phyloP scores from a whole-genome alignment of 2,888 invertebrate genomes.

The Creontiades dilutus region DNA sequence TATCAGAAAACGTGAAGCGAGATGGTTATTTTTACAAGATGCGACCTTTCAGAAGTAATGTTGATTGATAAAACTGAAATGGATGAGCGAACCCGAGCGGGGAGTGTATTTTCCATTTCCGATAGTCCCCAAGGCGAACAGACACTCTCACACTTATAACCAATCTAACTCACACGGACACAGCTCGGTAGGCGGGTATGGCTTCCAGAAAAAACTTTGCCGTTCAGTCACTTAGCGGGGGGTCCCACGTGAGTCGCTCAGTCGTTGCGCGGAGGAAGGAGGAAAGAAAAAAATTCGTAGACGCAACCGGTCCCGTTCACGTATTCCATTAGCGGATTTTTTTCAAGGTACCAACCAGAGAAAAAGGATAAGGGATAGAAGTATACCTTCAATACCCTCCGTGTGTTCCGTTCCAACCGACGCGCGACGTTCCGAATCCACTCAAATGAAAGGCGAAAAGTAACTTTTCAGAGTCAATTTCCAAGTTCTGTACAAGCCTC shows the following conservation, averaged over 20 bases:
- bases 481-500: neutral
- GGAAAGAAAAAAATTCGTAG: constrained; percentile 14
- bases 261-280: neutral
- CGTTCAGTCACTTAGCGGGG: constrained; percentile 18
- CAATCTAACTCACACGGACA: neutral
- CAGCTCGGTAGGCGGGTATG: neutral
- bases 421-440: constrained; percentile 2
- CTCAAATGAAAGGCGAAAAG: neutral
- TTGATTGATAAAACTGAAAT: constrained; percentile 27
- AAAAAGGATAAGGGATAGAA: neutral
- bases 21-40: neutral
- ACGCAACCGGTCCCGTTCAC: constrained; percentile 7
- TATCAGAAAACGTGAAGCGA: too few species aligned
- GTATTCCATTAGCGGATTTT: constrained; percentile 42
- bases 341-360: neutral
- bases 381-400: neutral
- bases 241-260: constrained; percentile 22
- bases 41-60: constrained; percentile 9
- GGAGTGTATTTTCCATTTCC: constrained; percentile 39
- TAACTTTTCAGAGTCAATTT: neutral
- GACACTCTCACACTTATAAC: neutral
- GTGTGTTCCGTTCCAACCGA: neutral
- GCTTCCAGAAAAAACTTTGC: constrained; percentile 28
- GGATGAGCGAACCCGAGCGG: neutral
- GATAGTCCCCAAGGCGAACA: constrained; percentile 32